Percentiles rank a stretch among this genome's conserved stretches.
Evolutionary conservation across 2,113 vertebrate species (phyloP).

Genomic region (Poeciliopsis prolifica): DNA sequence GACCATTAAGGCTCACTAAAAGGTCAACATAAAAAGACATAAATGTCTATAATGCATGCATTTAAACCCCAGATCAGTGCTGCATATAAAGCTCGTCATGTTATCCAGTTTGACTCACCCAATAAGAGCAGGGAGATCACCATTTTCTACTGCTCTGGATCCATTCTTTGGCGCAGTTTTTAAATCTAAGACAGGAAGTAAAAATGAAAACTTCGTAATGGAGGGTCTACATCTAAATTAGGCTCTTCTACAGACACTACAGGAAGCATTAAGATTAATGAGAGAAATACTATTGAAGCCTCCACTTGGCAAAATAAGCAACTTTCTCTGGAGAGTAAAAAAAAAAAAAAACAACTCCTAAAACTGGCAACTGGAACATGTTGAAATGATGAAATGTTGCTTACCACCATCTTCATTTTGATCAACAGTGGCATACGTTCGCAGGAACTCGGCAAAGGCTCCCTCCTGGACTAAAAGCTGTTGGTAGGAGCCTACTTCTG

Average conservation of each 20-base stretch:
- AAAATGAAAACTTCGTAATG: not conserved
- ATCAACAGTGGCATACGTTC: constrained; percentile 84
- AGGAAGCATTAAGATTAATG: not conserved
- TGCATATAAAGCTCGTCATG: too few relatives aligned
- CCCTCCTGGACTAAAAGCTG: constrained; percentile 87
- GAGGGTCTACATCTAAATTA: not conserved
- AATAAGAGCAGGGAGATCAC: constrained; percentile 59
- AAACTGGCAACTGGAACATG: not conserved
- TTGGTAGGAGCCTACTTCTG: constrained; percentile 92
- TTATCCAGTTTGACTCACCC: constrained; percentile 58
- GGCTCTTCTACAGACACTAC: not conserved
- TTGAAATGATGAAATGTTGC: not conserved
- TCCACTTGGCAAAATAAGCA: too few relatives aligned
- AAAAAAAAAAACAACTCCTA: too few relatives aligned
- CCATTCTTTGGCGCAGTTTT: constrained; percentile 75
- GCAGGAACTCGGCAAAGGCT: constrained; percentile 92
- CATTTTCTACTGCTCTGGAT: constrained; percentile 82
- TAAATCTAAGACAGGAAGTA: constrained; percentile 18
- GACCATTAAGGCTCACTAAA: too few relatives aligned
- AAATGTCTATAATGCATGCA: too few relatives aligned
- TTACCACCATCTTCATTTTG: constrained; percentile 71
- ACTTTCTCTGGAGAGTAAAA: too few relatives aligned
- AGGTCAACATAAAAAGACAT: too few relatives aligned
- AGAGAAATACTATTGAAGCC: not conserved
- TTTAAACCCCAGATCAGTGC: too few relatives aligned